Evolutionary conservation across 2,113 vertebrate species (phyloP), one percentile per base, ranked within the genome.

Genomic region (Varanus salvator): DNA sequence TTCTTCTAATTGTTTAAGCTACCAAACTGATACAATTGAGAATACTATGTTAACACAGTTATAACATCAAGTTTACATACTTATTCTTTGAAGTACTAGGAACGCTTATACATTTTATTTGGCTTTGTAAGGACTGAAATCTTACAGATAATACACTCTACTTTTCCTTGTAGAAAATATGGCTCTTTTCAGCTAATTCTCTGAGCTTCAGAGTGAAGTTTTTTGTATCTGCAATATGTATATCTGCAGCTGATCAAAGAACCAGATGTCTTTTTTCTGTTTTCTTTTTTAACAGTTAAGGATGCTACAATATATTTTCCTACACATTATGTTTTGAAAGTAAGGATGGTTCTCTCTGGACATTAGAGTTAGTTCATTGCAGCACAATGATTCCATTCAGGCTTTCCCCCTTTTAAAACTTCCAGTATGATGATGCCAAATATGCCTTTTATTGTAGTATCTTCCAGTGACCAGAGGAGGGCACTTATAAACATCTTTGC

Each of bases 81-180:
- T 97, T 97, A 95, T 90, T 97, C 95, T 96, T 97, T 97, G 96
- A 97, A 97, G 96, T 97, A 97, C 96, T 97, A 97, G 97, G 96
- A 97, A 97, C 90, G 94, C 95, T 95, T 96, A 97, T 96, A 97
- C 95, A 93, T 95, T 97, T 94, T 97, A 97, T 98, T 98, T 98
- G 97, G 97, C 97, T 97, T 97, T 91, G 92, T 96, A 96, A 97
- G 96, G 96, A 97, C 96, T 97, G 97, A 94, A 96, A 95, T 97
- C 96, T 94, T 95, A 98, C 97, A 97, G 95, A 93, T 94, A 97
- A 97, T 92, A 96, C 96, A 95, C 96, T 90, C 96, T 97, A 97
- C 92, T 94, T 93, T 92, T 92, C 92, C 88, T 94, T 96, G 92
- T 92, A 92, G 96, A 97, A 94, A 97, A 97, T 98, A 98, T 97